These are phyloP conservation scores for Semnopithecus entellus DNA, from an alignment of 2,113 vertebrate genomes.

Conservation along the genomic window DNA sequence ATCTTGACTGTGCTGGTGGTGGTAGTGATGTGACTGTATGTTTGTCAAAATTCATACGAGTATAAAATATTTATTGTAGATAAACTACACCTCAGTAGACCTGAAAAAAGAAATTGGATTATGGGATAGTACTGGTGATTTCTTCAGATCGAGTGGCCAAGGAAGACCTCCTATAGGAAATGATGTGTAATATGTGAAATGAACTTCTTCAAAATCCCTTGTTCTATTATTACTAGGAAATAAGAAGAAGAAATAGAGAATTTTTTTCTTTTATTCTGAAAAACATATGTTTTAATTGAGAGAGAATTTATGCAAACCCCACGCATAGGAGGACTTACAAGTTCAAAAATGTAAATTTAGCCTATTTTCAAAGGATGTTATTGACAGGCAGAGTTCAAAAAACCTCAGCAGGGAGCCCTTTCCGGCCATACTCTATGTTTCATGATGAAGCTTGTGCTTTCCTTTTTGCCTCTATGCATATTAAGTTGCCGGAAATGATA, in stretches of 20 bases:
- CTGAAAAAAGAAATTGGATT: not conserved
- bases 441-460: slow-evolving; percentile 22
- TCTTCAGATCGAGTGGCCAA: not conserved
- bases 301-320: slow-evolving; percentile 59
- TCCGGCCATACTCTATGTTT: slow-evolving; percentile 20
- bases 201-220: slow-evolving; percentile 11
- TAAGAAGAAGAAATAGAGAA: slow-evolving; percentile 11
- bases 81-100: not conserved
- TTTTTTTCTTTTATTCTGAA: slow-evolving; percentile 42
- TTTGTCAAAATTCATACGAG: not conserved
- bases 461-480: not conserved
- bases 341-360: slow-evolving; percentile 68
- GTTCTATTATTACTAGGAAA: not conserved
- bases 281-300: slow-evolving; percentile 61
- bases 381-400: slow-evolving; percentile 67
- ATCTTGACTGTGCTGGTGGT: not conserved
- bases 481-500: slow-evolving; percentile 54
- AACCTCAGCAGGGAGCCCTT: slow-evolving; percentile 59
- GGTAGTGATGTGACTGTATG: not conserved
- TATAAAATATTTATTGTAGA: not conserved
- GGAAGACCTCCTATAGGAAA: not conserved
- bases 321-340: slow-evolving; percentile 58
- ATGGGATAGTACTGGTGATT: not conserved
- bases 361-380: slow-evolving; percentile 69
- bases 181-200: not conserved